Evolutionary conservation across 2,888 invertebrate genomes (phyloP).

Genomic region (Nomada goodeniana): DNA sequence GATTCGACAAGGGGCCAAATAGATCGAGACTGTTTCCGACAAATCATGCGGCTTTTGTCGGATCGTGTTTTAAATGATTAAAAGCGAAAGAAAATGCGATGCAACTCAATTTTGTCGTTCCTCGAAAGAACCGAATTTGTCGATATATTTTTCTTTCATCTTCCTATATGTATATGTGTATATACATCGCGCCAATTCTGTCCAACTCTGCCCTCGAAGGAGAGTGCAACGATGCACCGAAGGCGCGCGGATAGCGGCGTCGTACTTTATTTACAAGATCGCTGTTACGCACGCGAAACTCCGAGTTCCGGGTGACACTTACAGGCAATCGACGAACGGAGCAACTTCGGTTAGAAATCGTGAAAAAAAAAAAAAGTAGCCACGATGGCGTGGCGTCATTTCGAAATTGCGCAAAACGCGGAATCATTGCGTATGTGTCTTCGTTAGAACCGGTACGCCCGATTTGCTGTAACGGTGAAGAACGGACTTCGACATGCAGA

Average conservation of each 20-base stretch:
- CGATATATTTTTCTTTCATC: not conserved
- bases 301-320: too few relatives aligned
- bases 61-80: not conserved
- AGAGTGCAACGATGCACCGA: not conserved
- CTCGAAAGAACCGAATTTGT: too few relatives aligned
- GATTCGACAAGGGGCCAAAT: too few relatives aligned
- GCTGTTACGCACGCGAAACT: not conserved
- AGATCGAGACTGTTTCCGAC: not conserved
- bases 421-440: not conserved
- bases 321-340: not conserved
- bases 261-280: slow-evolving; percentile 35
- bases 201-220: too few relatives aligned
- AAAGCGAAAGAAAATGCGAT: not conserved
- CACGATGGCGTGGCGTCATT: not conserved
- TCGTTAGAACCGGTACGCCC: slow-evolving; percentile 60
- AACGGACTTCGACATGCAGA: slow-evolving; percentile 75
- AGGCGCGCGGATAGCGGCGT: not conserved
- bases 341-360: not conserved
- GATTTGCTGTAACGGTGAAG: slow-evolving; percentile 75
- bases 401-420: not conserved
- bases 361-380: not conserved
- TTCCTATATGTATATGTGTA: not conserved
- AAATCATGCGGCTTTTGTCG: not conserved
- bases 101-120: not conserved
- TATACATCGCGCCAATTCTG: too few relatives aligned